These are phyloP conservation scores for Drosophila gaucha DNA, from an alignment of 2,888 invertebrate species.

Conservation along the genomic window DNA sequence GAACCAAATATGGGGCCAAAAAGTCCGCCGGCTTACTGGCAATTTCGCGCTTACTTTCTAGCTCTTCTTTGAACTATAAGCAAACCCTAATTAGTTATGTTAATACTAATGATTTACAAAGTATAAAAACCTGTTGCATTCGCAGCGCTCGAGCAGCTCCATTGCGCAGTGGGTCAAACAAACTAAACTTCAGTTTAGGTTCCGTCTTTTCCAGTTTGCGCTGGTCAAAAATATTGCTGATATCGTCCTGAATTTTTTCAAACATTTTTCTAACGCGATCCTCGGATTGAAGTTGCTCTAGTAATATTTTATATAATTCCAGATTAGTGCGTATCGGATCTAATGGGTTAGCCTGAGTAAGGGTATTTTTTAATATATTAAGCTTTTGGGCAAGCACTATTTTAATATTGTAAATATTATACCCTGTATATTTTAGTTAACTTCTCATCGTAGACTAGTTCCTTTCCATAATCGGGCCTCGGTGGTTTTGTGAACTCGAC, in stretches of 20 bases:
- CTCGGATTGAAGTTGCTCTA: constrained; percentile 88
- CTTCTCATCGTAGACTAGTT: constrained; percentile 87
- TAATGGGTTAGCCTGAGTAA: constrained; percentile 87
- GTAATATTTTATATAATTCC: constrained; percentile 87
- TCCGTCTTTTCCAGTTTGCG: constrained; percentile 85
- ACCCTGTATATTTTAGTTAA: constrained; percentile 89
- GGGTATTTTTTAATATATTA: neutral
- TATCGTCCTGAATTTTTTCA: constrained; percentile 83
- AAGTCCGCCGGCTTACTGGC: constrained; percentile 86
- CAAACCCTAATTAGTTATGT: neutral
- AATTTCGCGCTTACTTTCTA: constrained; percentile 85
- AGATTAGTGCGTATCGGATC: constrained; percentile 87
- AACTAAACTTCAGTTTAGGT: constrained; percentile 85
- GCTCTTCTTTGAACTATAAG: constrained; percentile 76
- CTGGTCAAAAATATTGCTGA: constrained; percentile 85
- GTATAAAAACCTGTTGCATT: constrained; percentile 84
- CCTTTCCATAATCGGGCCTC: constrained; percentile 89
- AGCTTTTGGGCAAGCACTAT: neutral
- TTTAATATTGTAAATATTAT: constrained; percentile 5
- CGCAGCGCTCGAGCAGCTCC: constrained; percentile 85
- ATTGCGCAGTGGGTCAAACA: constrained; percentile 87
- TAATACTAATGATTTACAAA: neutral
- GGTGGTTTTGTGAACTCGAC: constrained; percentile 89
- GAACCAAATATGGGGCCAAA: constrained; percentile 87
- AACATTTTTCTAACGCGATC: constrained; percentile 86